A percentile compares a stretch with the other conserved stretches of the same genome.
Evolutionary conservation across 2,888 invertebrate genomes (phyloP).

Genomic region (Dinocampus coccinellae): DNA sequence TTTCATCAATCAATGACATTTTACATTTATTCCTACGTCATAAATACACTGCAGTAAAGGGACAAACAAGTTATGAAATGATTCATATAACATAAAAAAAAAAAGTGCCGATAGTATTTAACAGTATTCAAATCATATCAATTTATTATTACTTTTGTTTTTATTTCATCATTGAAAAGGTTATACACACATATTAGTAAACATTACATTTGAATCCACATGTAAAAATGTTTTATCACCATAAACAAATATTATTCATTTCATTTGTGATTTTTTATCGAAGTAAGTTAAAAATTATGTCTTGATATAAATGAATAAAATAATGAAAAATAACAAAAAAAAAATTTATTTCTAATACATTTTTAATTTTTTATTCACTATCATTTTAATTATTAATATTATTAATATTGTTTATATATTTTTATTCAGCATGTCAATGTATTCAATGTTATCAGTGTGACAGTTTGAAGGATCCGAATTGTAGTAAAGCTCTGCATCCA

Average conservation of each 20-base stretch:
- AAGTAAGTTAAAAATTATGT: constrained; percentile 49
- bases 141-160: no score
- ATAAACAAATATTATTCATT: constrained; percentile 47
- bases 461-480: constrained; percentile 49
- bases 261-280: constrained; percentile 45
- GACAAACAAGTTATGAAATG: background rate
- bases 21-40: background rate
- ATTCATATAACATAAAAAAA: no score
- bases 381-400: no score
- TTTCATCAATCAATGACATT: background rate
- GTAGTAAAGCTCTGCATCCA: constrained; percentile 43
- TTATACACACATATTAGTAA: no score
- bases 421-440: constrained; percentile 47
- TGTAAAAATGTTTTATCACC: constrained; percentile 20
- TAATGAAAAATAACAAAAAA: constrained; percentile 2
- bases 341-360: no score
- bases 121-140: no score
- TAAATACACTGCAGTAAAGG: background rate
- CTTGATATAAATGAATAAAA: background rate
- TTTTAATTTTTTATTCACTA: no score
- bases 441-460: constrained; percentile 57
- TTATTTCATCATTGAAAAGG: no score
- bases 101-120: no score
- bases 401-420: background rate
- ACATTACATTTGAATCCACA: no score